Percentiles rank a stretch among this genome's conserved stretches.
These are phyloP conservation scores for Luidia sarsii DNA, from an alignment of 53 echinoderm and acorn worm genomes.

Conservation along the genomic window DNA sequence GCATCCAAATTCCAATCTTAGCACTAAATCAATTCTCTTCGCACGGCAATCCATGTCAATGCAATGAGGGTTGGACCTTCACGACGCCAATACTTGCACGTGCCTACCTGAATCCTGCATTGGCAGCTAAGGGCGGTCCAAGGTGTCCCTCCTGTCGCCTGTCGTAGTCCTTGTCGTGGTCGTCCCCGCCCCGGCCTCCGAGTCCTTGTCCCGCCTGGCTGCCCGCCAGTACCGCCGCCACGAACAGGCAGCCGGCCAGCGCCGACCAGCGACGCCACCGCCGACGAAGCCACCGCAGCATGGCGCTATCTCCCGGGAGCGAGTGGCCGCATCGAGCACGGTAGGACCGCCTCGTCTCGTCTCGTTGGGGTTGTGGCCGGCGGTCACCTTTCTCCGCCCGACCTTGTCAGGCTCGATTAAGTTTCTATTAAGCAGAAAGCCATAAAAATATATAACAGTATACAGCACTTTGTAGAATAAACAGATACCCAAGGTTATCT, in stretches of 20 bases:
- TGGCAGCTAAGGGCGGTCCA: constrained; percentile 1
- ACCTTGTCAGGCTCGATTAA: neutral
- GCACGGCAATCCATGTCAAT: too few relatives aligned
- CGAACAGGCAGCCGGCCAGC: neutral
- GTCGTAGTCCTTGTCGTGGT: too few relatives aligned
- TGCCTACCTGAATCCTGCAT: constrained; percentile 34
- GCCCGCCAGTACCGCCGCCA: neutral
- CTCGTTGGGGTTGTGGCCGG: neutral
- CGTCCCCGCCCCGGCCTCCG: neutral
- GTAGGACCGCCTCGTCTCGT: neutral
- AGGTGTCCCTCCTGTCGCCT: neutral
- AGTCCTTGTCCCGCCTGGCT: neutral
- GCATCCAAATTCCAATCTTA: too few relatives aligned
- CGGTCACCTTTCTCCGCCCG: neutral
- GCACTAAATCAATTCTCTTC: too few relatives aligned
- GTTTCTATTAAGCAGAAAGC: neutral
- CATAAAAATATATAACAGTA: too few relatives aligned
- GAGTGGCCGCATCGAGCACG: constrained; percentile 19
- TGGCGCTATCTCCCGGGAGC: constrained; percentile 1
- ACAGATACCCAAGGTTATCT: too few relatives aligned
- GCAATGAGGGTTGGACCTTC: too few relatives aligned
- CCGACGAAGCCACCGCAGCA: constrained; percentile 48
- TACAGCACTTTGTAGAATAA: too few relatives aligned
- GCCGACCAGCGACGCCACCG: constrained; percentile 40
- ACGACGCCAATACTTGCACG: too few relatives aligned